Evolutionary conservation across 2,888 invertebrate genomes (phyloP), one percentile per base, ranked within the genome.

Genomic region (Augiades crinisus): DNA sequence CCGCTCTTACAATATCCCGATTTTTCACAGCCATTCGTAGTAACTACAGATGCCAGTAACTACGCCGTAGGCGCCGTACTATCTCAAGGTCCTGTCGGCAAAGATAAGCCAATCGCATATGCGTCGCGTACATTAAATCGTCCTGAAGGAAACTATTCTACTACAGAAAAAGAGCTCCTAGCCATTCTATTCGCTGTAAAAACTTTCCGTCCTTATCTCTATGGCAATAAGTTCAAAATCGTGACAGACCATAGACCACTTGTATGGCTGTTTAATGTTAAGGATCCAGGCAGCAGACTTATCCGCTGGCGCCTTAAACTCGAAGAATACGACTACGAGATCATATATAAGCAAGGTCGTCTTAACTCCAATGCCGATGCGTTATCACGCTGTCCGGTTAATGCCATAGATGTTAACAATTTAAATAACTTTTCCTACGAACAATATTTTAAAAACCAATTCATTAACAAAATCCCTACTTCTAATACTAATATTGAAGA

Each of bases 1-100:
- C 74, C 74, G 2, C 54, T 78, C 0, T 57, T 79, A 1, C 49
- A 56, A 45, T 75, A 72, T 50, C 72, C 76, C 0, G 68, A 79
- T 44, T 79, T 77, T 34, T 47, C 54, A 0, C 59, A 68, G 53
- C 60, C 17, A 1, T 63, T 69, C 33, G 43, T 59, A 3, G 27
- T 68, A 1, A 62, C 61, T 1, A 58, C 64, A 1, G 74, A 75
- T 33, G 70, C 72, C 0, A 63, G 62, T 6, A 65, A 68, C 24
- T 53, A 57, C 8, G 67, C 68, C 0, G 36, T 72, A 7, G 59
- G 60, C 0, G 64, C 67, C 1, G 55, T 73, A 3, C 36, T 72
- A 13, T 65, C 64, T 0, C 71, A 72, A 60, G 62, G 62, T 5
- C 13, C 40, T 0, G 37, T 60, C 2, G 62, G 61, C 1, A 52